Percentiles rank a stretch among this genome's conserved stretches.
Evolutionary conservation across 2,113 vertebrate species (phyloP).

Genomic region (Hippocampus comes): DNA sequence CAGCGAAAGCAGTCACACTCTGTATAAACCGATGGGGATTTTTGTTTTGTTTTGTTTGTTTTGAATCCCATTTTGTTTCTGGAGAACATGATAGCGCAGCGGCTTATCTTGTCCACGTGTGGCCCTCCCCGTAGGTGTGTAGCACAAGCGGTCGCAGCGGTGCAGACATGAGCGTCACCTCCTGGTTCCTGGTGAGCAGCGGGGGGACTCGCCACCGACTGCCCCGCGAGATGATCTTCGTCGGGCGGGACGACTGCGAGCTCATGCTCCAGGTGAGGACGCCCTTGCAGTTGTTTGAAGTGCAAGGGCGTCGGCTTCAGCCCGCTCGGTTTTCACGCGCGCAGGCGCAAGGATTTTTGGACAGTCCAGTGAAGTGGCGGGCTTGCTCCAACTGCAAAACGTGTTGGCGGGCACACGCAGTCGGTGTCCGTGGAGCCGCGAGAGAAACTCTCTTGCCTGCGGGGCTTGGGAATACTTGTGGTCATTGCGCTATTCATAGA

Average conservation of each 20-base stretch:
- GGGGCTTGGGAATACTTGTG: conserved; percentile 34
- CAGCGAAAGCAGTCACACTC: no score
- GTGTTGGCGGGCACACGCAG: conserved; percentile 11
- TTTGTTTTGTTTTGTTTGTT: no score
- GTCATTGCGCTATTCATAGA: conserved; percentile 69
- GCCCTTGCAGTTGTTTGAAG: not conserved
- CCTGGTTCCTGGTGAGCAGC: conserved; percentile 99
- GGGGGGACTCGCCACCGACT: conserved; percentile 95
- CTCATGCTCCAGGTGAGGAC: conserved; percentile 95
- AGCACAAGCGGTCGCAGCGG: conserved; percentile 26
- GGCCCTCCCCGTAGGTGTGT: conserved; percentile 22
- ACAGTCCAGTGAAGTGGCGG: not conserved
- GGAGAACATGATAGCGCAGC: no score
- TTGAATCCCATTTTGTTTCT: no score
- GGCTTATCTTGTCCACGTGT: not conserved
- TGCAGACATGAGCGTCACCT: conserved; percentile 95
- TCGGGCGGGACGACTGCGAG: conserved; percentile 97
- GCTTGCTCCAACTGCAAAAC: not conserved
- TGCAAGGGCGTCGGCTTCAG: not conserved
- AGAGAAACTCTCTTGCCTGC: conserved; percentile 7
- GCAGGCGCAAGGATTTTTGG: not conserved
- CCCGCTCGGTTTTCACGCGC: not conserved
- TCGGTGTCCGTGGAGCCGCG: conserved; percentile 28
- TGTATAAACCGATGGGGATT: no score
- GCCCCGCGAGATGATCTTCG: conserved; percentile 99